phyloP scores from a whole-genome alignment of 2,797 vertebrate species.

The Tarsius wallacei region DNA sequence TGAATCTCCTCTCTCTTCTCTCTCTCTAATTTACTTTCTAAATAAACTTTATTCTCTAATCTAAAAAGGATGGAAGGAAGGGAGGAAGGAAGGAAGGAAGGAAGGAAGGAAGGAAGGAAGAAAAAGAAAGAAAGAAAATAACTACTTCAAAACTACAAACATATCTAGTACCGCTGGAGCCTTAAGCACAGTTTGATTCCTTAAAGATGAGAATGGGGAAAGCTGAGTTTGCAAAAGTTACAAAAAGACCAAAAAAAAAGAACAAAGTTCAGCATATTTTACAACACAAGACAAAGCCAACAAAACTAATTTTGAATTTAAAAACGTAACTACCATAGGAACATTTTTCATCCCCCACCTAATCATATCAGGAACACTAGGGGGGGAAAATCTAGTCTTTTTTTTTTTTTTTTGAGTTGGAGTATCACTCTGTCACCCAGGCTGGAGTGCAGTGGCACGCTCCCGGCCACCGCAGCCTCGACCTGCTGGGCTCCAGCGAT shows the following conservation, averaged over 20 bases:
- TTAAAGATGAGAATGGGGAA: constrained; percentile 1
- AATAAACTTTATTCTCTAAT: no score
- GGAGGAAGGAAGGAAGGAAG: no score
- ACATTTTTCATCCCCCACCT: not conserved
- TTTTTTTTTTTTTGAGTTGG: no score
- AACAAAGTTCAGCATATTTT: not conserved
- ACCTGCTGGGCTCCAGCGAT: no score
- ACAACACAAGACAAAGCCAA: not conserved
- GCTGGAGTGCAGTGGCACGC: no score
- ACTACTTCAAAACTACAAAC: not conserved
- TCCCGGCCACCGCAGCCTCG: no score
- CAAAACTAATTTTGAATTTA: not conserved
- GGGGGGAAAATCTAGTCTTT: not conserved
- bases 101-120: no score
- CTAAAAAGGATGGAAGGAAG: no score
- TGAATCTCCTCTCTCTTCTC: no score
- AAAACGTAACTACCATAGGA: not conserved
- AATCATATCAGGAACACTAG: not conserved
- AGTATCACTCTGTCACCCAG: no score
- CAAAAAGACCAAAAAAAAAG: not conserved
- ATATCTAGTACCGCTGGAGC: not conserved
- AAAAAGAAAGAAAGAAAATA: not conserved
- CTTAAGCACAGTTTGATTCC: not conserved
- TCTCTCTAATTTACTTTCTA: no score
- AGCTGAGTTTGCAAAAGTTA: not conserved